A percentile compares a stretch with the other conserved stretches of the same genome.
phyloP scores from a whole-genome alignment of 2,797 vertebrate species.

The Champsocephalus gunnari region DNA sequence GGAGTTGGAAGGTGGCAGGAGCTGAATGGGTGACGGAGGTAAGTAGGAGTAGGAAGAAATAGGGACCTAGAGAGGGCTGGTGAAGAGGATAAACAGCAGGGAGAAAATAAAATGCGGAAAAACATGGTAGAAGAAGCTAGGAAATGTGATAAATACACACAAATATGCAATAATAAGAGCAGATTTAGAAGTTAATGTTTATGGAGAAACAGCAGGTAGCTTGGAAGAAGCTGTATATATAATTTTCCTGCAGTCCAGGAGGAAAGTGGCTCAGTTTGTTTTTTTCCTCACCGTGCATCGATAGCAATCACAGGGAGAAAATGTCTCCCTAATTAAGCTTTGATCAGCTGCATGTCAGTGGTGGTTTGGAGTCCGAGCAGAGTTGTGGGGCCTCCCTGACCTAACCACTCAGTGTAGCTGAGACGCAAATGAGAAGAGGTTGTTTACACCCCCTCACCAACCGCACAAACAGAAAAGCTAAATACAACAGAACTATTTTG shows the following conservation, averaged over 20 bases:
- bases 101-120: constrained; percentile 21
- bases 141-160: constrained; percentile 39
- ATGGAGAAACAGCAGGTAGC: constrained; percentile 19
- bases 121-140: constrained; percentile 19
- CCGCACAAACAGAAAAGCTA: constrained; percentile 18
- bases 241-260: constrained; percentile 88
- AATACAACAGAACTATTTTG: constrained; percentile 10
- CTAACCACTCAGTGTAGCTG: constrained; percentile 47
- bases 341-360: constrained; percentile 94
- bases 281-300: constrained; percentile 88
- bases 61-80: constrained; percentile 6
- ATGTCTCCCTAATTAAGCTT: constrained; percentile 97
- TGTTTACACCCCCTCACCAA: constrained; percentile 38
- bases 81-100: constrained; percentile 39
- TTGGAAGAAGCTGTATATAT: constrained; percentile 59
- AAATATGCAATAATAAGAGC: constrained; percentile 9
- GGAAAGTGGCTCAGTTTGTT: constrained; percentile 89
- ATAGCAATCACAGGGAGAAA: constrained; percentile 98
- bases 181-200: constrained; percentile 10
- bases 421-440: constrained; percentile 54
- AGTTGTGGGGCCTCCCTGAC: constrained; percentile 63
- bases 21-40: constrained; percentile 56
- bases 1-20: constrained; percentile 43
- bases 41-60: constrained; percentile 24
- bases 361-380: constrained; percentile 84